Evolutionary conservation across 2,888 invertebrate species (phyloP), one percentile per base, ranked within the genome.

Genomic region (Artemia sinica): DNA sequence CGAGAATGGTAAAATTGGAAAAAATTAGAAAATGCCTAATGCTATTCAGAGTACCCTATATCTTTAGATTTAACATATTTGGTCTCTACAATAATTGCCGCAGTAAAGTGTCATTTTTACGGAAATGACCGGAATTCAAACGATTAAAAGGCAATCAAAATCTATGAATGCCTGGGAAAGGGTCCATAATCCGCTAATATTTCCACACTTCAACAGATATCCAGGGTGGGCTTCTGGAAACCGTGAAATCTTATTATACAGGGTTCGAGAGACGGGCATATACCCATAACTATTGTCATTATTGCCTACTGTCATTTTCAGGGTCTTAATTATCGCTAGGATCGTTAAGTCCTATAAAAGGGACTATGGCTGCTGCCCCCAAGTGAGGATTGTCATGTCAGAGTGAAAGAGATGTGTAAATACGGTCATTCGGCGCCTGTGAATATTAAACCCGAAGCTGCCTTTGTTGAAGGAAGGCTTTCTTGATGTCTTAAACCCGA

Each of bases 231-330:
- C 63, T 58, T 8, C 9, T 28, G 28, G 28, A 58, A 58, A 58
- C 63, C 63, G 28, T 58, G 63, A 58, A 58, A 58, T 58, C 63
- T 28, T n/a, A 58, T 58, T 58, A 58, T 58, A 10, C 63, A 58
- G 63, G 63, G 63, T 58, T 58, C 63, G 63, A 28, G 28, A 28
- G 28, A 28, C n/a, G 63, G 63, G 14, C 9, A 28, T 58, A 58
- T 58, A 58, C 63, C 63, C 63, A 58, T 58, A 58, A 58, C 63
- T 18, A 28, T 58, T 58, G 63, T 58, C 63, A 58, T 58, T 58
- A 58, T 58, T 58, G 63, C 63, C 63, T 18, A 58, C 63, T 58
- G 63, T 58, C 63, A 58, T n/a, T 58, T 58, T 28, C n/a, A 28
- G 63, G 63, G 63, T 58, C 63, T 58, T 58, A 58, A 58, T 58